These are phyloP conservation scores for Grallaria varia DNA, from an alignment of 2,113 vertebrate genomes.

Conservation along the genomic window DNA sequence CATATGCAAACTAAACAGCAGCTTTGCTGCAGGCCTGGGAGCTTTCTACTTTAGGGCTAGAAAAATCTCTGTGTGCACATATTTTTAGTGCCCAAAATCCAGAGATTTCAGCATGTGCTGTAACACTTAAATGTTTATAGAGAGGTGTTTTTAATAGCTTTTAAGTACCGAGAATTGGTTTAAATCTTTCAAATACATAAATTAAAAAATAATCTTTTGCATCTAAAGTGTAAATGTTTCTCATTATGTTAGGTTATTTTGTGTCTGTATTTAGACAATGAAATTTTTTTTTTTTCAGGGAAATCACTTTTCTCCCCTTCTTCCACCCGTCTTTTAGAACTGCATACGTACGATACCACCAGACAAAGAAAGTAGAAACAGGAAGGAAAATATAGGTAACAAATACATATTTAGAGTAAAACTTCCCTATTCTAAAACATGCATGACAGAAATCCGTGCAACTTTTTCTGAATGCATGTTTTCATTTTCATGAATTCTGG, in stretches of 20 bases:
- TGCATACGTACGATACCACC: accelerated
- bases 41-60: not conserved
- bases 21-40: not conserved
- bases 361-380: not conserved
- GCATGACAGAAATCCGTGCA: accelerated
- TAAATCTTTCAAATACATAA: not conserved
- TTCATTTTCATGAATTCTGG: not conserved
- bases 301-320: not conserved
- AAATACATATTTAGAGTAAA: not conserved
- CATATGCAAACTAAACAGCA: not conserved
- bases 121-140: not conserved
- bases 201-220: not conserved
- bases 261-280: not conserved
- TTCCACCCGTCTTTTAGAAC: not conserved
- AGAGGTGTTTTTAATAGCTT: not conserved
- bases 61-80: not conserved
- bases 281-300: not conserved
- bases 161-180: not conserved
- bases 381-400: not conserved
- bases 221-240: not conserved
- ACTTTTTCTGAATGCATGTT: not conserved
- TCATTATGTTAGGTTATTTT: not conserved
- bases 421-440: not conserved
- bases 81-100: not conserved
- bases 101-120: not conserved